A percentile compares a stretch with the other conserved stretches of the same genome.
Conservation (phyloP, 2,797 vertebrate genomes). For the Gallinago nigripennis region DNA sequence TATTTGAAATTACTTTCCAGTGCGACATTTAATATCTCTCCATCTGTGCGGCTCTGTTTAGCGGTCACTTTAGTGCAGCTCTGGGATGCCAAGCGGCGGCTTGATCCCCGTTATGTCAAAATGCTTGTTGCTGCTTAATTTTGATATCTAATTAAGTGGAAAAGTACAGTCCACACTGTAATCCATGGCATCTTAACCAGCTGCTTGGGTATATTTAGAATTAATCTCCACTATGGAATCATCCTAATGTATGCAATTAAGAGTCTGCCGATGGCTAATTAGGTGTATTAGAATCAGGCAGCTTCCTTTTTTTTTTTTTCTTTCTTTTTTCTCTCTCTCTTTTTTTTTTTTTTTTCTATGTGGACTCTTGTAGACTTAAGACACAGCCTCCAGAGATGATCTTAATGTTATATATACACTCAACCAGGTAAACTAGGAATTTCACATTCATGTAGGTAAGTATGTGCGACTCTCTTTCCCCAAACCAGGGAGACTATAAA, state of each 20-base stretch:
- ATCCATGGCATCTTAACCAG: slow-evolving; percentile 92
- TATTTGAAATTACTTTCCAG: slow-evolving; percentile 99
- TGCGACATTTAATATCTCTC: slow-evolving; percentile 98
- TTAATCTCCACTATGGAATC: slow-evolving; percentile 99
- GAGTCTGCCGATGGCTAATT: slow-evolving; percentile 99
- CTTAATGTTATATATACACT: slow-evolving; percentile 10
- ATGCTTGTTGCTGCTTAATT: slow-evolving; percentile 90
- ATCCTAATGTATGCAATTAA: slow-evolving; percentile 99
- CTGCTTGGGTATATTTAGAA: slow-evolving; percentile 99
- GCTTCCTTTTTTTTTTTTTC: slow-evolving; percentile 66
- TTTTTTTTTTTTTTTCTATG: not conserved
- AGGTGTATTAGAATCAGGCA: slow-evolving; percentile 92
- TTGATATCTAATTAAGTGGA: slow-evolving; percentile 95
- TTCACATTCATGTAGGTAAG: not conserved
- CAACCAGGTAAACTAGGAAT: slow-evolving; percentile 25
- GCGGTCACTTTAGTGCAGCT: slow-evolving; percentile 91
- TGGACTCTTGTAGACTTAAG: slow-evolving; percentile 64
- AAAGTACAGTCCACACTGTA: slow-evolving; percentile 92
- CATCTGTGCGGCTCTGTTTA: slow-evolving; percentile 96
- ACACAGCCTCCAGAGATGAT: slow-evolving; percentile 50
- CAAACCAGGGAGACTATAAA: not conserved
- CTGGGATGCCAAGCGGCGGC: slow-evolving; percentile 84
- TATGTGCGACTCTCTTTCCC: not conserved
- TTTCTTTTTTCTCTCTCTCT: not conserved
- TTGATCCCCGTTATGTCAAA: slow-evolving; percentile 86